Percentiles rank a stretch among this genome's conserved stretches.
Evolutionary conservation across 2,797 vertebrate genomes (phyloP).

Genomic region (Danio albolineatus): DNA sequence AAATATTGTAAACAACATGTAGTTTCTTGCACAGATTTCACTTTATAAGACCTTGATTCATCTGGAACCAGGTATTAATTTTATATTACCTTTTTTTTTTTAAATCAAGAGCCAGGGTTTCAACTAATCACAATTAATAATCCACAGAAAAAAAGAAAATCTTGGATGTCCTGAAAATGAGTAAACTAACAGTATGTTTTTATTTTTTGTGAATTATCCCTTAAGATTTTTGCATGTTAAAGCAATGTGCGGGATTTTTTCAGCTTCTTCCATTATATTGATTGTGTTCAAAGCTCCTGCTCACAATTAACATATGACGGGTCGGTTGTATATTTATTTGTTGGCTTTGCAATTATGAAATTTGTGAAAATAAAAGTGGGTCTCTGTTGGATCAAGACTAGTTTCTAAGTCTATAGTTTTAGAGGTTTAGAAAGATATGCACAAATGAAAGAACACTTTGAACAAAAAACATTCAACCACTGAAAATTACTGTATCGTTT

Average conservation of each 20-base stretch:
- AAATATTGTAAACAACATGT: too few relatives aligned
- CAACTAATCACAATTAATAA: too few relatives aligned
- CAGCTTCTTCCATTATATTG: neutral
- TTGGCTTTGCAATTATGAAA: conserved; percentile 17
- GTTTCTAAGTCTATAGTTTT: neutral
- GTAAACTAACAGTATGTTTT: too few relatives aligned
- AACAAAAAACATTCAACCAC: neutral
- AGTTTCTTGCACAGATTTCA: too few relatives aligned
- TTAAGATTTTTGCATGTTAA: neutral
- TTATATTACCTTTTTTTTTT: too few relatives aligned
- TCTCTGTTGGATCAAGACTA: neutral
- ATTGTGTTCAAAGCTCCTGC: neutral
- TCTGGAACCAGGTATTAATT: too few relatives aligned
- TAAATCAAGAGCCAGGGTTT: too few relatives aligned
- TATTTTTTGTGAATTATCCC: too few relatives aligned
- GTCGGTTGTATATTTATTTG: conserved; percentile 22
- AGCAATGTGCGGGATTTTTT: neutral
- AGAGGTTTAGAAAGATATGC: neutral
- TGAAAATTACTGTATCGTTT: neutral
- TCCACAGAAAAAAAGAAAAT: too few relatives aligned
- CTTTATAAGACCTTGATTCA: too few relatives aligned
- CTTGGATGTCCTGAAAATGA: too few relatives aligned
- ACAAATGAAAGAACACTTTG: neutral
- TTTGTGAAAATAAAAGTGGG: conserved; percentile 22
- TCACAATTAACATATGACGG: neutral